Evolutionary conservation across 2,888 invertebrate species (phyloP), one percentile per base, ranked within the genome.

Genomic region (Tolmerus cingulatus): DNA sequence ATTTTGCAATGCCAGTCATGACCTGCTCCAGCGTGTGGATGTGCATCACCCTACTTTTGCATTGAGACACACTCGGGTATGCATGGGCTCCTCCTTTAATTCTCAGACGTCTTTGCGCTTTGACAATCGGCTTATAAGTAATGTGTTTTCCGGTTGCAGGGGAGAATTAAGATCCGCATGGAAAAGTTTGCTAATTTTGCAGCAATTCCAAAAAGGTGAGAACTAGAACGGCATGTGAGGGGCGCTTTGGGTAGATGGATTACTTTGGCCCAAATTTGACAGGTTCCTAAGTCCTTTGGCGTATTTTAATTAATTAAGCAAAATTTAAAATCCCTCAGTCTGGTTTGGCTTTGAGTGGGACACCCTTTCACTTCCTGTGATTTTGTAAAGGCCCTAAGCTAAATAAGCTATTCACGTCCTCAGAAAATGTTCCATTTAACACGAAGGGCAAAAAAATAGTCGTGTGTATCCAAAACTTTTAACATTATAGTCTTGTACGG

Each of bases 51-150:
- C 51, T 30, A 14, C 30, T 81, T 81, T 46, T 30, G 27, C 46
- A n/a, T 23, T 81, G 30, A 51, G 46, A 23, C 55, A 27, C 55
- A 27, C 81, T 81, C 51, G 55, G n/a, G 51, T 81, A 81, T 81
- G 51, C 81, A 81, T 81, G 81, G 27, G 27, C 16, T 81, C 30
- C 51, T 51, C 81, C 51, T 55, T 51, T 81, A 81, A 81, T 55
- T 51, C 81, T 4, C 46, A 4, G 19, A 30, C 51, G n/a, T 81
- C 81, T 81, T 55, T 8, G 81, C 9, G 51, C 81, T 81, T 81
- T 81, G 81, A 81, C 81, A 81, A 81, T 81, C 51, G 81, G 55
- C 27, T 81, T 30, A 81, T 81, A 51, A 81, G 81, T 81, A 81
- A 81, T 81, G 46, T 81, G 81, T 34, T 55, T 34, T 23, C 30